Percentiles rank a stretch among this genome's conserved stretches.
Evolutionary conservation across 2,797 vertebrate genomes (phyloP).

Genomic region (Poeciliopsis paucimaculata): DNA sequence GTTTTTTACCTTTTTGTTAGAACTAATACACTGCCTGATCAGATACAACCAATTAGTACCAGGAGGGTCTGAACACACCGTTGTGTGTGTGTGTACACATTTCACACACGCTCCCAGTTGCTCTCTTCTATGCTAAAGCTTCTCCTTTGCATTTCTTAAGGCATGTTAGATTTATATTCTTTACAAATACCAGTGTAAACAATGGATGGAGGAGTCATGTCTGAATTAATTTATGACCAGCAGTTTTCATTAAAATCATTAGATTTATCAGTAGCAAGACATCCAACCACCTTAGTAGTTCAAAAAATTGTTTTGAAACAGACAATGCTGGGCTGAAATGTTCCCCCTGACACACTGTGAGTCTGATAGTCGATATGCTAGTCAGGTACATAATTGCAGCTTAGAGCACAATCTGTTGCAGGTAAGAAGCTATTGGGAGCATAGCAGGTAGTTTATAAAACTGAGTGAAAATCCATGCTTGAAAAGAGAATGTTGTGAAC

Average conservation of each 20-base stretch:
- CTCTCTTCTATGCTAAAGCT: too few relatives aligned
- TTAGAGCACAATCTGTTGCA: conserved; percentile 56
- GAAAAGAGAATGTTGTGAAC: conserved; percentile 4
- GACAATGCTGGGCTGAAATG: conserved; percentile 50
- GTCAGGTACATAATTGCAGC: conserved; percentile 58
- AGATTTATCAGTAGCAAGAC: conserved; percentile 17
- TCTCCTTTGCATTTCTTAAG: neutral
- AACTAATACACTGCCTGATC: too few relatives aligned
- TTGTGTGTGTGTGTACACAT: too few relatives aligned
- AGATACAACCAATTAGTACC: too few relatives aligned
- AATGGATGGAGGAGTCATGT: neutral
- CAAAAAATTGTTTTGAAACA: conserved; percentile 54
- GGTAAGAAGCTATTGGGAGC: conserved; percentile 51
- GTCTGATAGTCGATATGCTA: conserved; percentile 43
- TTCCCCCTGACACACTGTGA: conserved; percentile 46
- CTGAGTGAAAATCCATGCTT: conserved; percentile 24
- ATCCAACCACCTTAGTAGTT: conserved; percentile 37
- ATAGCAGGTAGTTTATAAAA: conserved; percentile 43
- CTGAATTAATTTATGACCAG: neutral
- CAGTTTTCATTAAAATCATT: conserved; percentile 17
- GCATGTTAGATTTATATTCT: neutral
- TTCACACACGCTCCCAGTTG: too few relatives aligned
- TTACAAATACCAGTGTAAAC: neutral
- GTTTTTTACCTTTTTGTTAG: too few relatives aligned
- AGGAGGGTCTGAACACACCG: too few relatives aligned